A percentile compares a stretch with the other conserved stretches of the same genome.
Evolutionary conservation across 2,113 vertebrate genomes (phyloP).

Genomic region (Rhinichthys klamathensis): DNA sequence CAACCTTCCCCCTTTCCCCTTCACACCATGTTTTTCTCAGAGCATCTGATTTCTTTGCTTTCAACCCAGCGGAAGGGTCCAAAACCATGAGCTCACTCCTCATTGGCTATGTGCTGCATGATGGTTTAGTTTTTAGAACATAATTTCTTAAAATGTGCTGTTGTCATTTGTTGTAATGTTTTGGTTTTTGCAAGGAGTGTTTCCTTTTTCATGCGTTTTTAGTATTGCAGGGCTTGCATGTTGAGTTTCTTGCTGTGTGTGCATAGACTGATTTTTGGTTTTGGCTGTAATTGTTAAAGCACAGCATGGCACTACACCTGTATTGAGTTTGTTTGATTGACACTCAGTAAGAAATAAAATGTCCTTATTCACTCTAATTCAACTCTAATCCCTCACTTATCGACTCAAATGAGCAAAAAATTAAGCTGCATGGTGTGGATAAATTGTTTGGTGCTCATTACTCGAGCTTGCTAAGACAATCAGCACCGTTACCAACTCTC

Average conservation of each 20-base stretch:
- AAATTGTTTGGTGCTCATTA: slow-evolving; percentile 5
- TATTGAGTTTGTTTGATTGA: background rate
- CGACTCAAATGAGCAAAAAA: background rate
- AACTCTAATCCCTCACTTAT: slow-evolving; percentile 2
- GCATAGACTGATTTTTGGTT: slow-evolving; percentile 15
- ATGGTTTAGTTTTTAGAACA: slow-evolving; percentile 43
- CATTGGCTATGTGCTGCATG: slow-evolving; percentile 55
- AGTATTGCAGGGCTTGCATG: slow-evolving; percentile 45
- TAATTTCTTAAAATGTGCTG: slow-evolving; percentile 20
- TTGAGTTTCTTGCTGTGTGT: slow-evolving; percentile 15
- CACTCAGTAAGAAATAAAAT: background rate
- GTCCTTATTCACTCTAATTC: background rate
- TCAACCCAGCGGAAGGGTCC: background rate
- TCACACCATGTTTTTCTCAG: background rate
- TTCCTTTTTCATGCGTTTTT: background rate
- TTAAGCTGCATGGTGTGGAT: background rate
- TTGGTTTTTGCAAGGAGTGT: slow-evolving; percentile 3
- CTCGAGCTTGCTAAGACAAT: background rate
- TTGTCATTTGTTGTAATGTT: slow-evolving; percentile 22
- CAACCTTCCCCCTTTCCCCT: background rate
- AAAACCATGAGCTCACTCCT: slow-evolving; percentile 41
- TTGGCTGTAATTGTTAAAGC: slow-evolving; percentile 11
- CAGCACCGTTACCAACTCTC: background rate
- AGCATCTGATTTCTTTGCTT: slow-evolving; percentile 5
- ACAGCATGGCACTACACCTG: slow-evolving; percentile 46